These are phyloP conservation scores for Stictonetta naevosa DNA, from an alignment of 2,113 vertebrate species.

Conservation along the genomic window DNA sequence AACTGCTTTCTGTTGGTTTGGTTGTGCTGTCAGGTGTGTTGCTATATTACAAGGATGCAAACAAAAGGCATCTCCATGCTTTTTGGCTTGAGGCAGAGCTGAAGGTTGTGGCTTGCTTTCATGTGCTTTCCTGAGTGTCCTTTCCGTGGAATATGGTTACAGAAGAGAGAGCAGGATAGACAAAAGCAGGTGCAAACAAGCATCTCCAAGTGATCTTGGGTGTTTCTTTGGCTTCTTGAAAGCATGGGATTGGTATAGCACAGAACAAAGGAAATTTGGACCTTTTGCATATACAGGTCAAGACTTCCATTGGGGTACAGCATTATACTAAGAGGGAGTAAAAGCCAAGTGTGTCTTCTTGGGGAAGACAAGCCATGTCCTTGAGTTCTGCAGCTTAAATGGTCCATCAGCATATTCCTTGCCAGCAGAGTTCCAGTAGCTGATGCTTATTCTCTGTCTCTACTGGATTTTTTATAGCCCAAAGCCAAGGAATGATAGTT, in stretches of 20 bases:
- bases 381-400: not conserved
- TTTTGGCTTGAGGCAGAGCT: not conserved
- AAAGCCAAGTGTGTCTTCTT: not conserved
- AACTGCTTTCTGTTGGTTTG: not conserved
- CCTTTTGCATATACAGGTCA: not conserved
- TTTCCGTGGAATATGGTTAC: not conserved
- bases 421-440: not conserved
- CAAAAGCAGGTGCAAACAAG: not conserved
- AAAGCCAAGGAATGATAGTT: not conserved
- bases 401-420: not conserved
- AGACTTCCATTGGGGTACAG: not conserved
- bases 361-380: not conserved
- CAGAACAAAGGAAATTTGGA: not conserved
- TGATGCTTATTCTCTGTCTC: not conserved
- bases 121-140: not conserved
- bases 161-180: not conserved
- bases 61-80: not conserved
- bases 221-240: not conserved
- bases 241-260: rapidly evolving
- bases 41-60: not conserved
- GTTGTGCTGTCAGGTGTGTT: not conserved
- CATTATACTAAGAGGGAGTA: not conserved
- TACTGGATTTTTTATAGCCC: not conserved
- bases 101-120: not conserved
- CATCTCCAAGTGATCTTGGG: not conserved